Evolutionary conservation across 2,113 vertebrate species (phyloP), one percentile per base, ranked within the genome.

Genomic region (Cinclus cinclus): DNA sequence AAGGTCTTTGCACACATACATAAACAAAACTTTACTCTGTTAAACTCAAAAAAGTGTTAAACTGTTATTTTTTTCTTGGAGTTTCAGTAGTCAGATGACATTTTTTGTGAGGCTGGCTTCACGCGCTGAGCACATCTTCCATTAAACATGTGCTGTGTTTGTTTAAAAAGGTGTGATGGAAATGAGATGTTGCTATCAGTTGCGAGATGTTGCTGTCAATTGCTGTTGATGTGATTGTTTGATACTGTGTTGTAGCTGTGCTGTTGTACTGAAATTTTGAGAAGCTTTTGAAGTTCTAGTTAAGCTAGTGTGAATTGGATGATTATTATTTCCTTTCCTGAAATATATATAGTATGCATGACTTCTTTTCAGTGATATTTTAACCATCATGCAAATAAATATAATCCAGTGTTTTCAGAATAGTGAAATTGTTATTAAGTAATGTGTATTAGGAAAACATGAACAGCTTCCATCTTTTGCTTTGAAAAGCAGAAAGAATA

Each of bases 121-220:
- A 79, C 7, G 17, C 39, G n/a, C 91, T 88, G 76, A 96, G 62
- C 71, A 77, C 79, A 68, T 95, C 27, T 58, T 83, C 35, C 42
- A 49, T 46, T 94, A 93, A 97, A 84, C 4, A 22, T 88, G 50
- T 95, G 84, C 74, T 96, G 74, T 90, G 65, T 95, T 96, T 93
- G 70, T 96, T 97, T 96, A 90, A 96, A 96, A 93, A 84, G 63
- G 13, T 85, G 82, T 96, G 59, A 77, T 94, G 92, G 94, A 95
- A 92, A 86, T 85, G 39, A 92, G 86, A 28, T 97, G 58, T 89
- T 91, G 69, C 50, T 90, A 4, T 65, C 64, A 37, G 70, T 94
- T 89, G 64, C 46, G 39, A 92, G 86, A 28, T 97, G 60, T 89
- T 91, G 69, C 50, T 90, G 5, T 65, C 64, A 37, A 68, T 94